phyloP scores from a whole-genome alignment of 2,797 vertebrate genomes.

The Epinephelus malabaricus region DNA sequence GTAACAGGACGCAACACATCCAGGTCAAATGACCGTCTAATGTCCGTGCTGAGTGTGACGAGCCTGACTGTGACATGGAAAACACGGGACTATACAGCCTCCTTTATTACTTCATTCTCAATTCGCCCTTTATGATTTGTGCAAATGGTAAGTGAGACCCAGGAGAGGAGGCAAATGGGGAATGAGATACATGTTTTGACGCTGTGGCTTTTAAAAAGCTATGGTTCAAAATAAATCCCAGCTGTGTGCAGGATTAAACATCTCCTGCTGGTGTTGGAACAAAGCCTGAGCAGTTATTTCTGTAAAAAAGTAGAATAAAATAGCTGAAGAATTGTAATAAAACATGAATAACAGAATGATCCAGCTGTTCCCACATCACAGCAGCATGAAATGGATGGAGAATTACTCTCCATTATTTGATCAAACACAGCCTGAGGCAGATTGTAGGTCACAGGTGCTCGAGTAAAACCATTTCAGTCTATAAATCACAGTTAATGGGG shows the following conservation, averaged over 20 bases:
- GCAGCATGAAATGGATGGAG: background rate
- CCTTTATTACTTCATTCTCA: conserved; percentile 89
- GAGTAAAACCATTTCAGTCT: conserved; percentile 17
- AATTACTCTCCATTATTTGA: conserved; percentile 21
- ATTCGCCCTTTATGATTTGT: conserved; percentile 84
- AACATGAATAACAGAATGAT: background rate
- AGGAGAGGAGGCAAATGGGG: background rate
- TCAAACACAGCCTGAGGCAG: conserved; percentile 27
- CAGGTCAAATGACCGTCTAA: conserved; percentile 73
- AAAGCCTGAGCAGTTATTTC: background rate
- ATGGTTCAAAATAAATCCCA: background rate
- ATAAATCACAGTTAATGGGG: conserved; percentile 20
- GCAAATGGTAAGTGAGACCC: conserved; percentile 88
- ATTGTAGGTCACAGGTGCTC: conserved; percentile 30
- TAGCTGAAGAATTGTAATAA: background rate
- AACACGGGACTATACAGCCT: conserved; percentile 85
- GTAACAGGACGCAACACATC: conserved; percentile 31
- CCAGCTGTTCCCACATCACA: conserved; percentile 15
- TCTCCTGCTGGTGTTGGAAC: background rate
- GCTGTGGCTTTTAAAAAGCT: conserved; percentile 5
- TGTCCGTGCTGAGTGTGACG: conserved; percentile 62
- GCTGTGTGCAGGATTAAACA: conserved; percentile 13
- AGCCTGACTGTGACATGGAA: conserved; percentile 89
- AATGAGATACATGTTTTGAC: background rate
- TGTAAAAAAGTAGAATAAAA: background rate